These are phyloP conservation scores for Liopterus haemorrhoidalis DNA, from an alignment of 2,888 invertebrate genomes.

Conservation along the genomic window DNA sequence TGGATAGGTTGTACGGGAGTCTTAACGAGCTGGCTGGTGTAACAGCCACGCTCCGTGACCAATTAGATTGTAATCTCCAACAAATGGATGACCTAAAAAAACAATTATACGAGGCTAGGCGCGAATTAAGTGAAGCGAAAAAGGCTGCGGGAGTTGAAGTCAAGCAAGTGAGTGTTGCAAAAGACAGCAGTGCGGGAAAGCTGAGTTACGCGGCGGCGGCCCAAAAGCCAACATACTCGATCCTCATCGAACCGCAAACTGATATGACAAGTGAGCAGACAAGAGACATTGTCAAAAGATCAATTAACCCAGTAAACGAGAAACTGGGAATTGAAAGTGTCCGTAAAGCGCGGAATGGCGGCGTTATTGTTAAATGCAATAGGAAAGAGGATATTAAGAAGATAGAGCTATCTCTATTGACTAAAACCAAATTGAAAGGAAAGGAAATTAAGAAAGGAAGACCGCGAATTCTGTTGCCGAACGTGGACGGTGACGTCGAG, in stretches of 20 bases:
- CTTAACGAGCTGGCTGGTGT: neutral
- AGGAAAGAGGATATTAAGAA: neutral
- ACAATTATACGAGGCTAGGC: no score
- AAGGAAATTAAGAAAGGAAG: slow-evolving; percentile 3
- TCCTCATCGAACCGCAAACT: neutral
- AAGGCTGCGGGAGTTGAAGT: no score
- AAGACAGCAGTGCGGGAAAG: no score
- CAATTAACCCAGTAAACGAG: neutral
- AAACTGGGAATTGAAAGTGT: neutral
- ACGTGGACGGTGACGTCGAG: neutral
- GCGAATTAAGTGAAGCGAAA: no score
- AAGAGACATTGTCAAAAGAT: neutral
- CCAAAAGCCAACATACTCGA: slow-evolving; percentile 1
- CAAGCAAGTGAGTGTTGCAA: no score
- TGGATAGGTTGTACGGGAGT: neutral
- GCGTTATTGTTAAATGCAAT: slow-evolving; percentile 3
- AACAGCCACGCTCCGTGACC: neutral
- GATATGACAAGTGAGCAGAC: slow-evolving; percentile 1
- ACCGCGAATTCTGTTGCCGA: neutral
- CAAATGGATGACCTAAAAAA: no score
- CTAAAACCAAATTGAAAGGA: neutral
- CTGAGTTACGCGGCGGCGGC: slow-evolving; percentile 1
- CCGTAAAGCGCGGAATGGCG: slow-evolving; percentile 1
- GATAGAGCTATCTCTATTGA: neutral
- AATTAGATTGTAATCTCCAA: no score